Evolutionary conservation across 2,797 vertebrate genomes (phyloP).

Genomic region (Lates japonicus): DNA sequence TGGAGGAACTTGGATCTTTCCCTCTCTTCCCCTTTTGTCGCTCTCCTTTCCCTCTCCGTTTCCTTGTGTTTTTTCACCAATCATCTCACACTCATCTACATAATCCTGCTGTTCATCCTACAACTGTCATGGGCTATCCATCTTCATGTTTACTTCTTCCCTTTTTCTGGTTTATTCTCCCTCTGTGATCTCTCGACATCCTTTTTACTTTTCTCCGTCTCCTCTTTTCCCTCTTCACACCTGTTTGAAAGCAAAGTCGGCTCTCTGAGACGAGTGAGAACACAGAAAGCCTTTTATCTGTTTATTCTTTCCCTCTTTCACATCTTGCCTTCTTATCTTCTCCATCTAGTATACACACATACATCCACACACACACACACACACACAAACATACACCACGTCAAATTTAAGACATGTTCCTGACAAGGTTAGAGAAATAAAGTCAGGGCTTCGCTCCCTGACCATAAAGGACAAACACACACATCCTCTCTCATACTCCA

Average conservation of each 20-base stretch:
- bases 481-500: conserved; percentile 10
- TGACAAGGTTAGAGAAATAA: conserved; percentile 72
- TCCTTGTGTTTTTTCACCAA: conserved; percentile 37
- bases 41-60: conserved; percentile 15
- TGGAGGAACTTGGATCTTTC: conserved; percentile 65
- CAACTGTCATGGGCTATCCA: conserved; percentile 26
- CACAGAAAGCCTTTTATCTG: conserved; percentile 88
- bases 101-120: conserved; percentile 56
- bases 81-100: conserved; percentile 51
- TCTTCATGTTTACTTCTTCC: conserved; percentile 44
- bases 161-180: conserved; percentile 22
- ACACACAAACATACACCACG: conserved; percentile 21
- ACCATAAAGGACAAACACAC: conserved; percentile 32
- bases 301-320: conserved; percentile 63
- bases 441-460: conserved; percentile 41
- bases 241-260: conserved; percentile 73
- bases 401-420: conserved; percentile 48
- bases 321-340: conserved; percentile 38
- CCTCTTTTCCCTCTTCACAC: conserved; percentile 59
- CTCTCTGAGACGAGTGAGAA: conserved; percentile 81
- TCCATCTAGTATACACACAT: too few relatives aligned
- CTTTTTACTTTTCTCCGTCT: conserved; percentile 13
- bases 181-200: conserved; percentile 23
- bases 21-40: conserved; percentile 10
- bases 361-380: conserved; percentile 22